Evolutionary conservation across 2,797 vertebrate genomes (phyloP).

Genomic region (Falco naumanni): DNA sequence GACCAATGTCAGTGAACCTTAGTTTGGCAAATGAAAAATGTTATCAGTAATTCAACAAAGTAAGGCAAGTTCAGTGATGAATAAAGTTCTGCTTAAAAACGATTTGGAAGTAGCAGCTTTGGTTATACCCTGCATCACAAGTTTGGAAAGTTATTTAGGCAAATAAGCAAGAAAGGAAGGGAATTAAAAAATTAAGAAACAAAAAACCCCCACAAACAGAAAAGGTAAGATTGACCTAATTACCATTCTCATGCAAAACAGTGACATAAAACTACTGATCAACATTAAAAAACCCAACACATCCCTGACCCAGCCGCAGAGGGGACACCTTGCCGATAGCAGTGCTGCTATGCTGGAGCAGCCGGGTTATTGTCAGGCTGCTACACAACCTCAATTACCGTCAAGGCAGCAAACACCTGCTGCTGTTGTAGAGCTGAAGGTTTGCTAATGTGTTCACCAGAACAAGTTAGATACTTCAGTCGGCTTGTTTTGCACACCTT

Average conservation of each 20-base stretch:
- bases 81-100: constrained; percentile 42
- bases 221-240: not conserved
- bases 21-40: constrained; percentile 64
- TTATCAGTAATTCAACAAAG: constrained; percentile 68
- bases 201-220: not conserved
- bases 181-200: not conserved
- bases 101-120: not conserved
- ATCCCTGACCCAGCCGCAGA: not conserved
- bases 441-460: not conserved
- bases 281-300: not conserved
- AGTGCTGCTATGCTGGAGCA: not conserved
- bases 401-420: not conserved
- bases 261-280: not conserved
- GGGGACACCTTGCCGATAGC: not conserved
- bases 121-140: not conserved
- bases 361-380: not conserved
- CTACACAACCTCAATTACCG: not conserved
- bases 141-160: not conserved
- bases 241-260: not conserved
- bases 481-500: not conserved
- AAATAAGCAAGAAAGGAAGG: not conserved
- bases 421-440: not conserved
- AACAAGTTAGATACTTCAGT: not conserved
- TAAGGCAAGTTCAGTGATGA: constrained; percentile 33
- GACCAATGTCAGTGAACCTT: constrained; percentile 64